Percentiles rank a stretch among this genome's conserved stretches.
phyloP scores from a whole-genome alignment of 2,888 invertebrate species.

The Antitype chi region DNA sequence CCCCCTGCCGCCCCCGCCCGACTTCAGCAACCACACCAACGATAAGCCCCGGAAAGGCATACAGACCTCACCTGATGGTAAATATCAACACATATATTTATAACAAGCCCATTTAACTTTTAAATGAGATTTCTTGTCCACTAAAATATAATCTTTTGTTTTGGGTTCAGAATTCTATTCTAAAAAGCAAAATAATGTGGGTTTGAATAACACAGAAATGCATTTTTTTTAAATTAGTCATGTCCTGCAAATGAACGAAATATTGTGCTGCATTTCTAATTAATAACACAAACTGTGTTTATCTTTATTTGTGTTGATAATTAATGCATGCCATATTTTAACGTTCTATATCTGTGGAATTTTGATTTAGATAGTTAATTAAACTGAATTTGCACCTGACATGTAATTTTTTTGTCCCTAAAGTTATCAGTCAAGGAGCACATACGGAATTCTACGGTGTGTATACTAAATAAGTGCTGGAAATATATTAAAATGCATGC shows the following conservation, averaged over 20 bases:
- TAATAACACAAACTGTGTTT: conserved; percentile 31
- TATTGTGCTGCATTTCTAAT: conserved; percentile 49
- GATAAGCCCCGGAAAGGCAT: conserved; percentile 95
- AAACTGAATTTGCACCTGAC: conserved; percentile 70
- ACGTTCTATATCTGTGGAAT: conserved; percentile 50
- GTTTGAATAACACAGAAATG: conserved; percentile 33
- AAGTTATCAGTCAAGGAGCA: conserved; percentile 86
- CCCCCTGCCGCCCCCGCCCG: conserved; percentile 69
- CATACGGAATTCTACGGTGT: conserved; percentile 87
- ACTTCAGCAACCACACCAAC: conserved; percentile 79
- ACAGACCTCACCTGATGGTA: conserved; percentile 98
- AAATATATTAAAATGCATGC: conserved; percentile 71
- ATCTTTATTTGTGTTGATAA: conserved; percentile 32
- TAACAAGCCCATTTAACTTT: conserved; percentile 2
- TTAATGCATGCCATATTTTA: conserved; percentile 57
- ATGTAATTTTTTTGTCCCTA: conserved; percentile 78
- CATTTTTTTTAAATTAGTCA: conserved; percentile 12
- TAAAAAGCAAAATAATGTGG: background rate
- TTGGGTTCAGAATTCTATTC: conserved; percentile 13
- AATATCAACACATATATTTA: conserved; percentile 40
- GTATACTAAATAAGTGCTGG: conserved; percentile 74
- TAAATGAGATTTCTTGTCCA: conserved; percentile 34
- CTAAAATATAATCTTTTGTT: conserved; percentile 21
- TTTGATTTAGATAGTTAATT: conserved; percentile 59
- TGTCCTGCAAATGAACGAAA: conserved; percentile 21